phyloP scores from a whole-genome alignment of 2,113 vertebrate genomes.

The Lepisosteus oculatus region DNA sequence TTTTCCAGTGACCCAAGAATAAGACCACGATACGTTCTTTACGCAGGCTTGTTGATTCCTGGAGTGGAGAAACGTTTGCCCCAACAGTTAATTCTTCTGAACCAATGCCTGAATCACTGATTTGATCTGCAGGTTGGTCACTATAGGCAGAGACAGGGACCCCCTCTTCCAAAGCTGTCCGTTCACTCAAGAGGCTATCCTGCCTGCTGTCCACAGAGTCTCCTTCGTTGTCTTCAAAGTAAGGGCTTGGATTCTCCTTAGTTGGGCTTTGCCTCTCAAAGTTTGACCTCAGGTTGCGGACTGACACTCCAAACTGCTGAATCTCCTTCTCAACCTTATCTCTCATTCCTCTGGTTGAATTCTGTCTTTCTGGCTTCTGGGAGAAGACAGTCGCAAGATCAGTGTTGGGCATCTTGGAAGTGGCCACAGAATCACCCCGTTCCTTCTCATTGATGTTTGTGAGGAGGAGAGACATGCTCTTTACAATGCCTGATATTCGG shows the following conservation, averaged over 20 bases:
- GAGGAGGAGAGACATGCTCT: slow-evolving; percentile 83
- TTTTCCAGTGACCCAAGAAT: slow-evolving; percentile 92
- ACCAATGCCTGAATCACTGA: slow-evolving; percentile 69
- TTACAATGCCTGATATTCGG: slow-evolving; percentile 78
- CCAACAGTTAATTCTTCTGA: slow-evolving; percentile 58
- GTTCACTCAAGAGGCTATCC: background rate
- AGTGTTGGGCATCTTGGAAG: slow-evolving; percentile 66
- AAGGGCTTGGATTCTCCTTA: slow-evolving; percentile 7
- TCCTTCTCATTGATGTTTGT: slow-evolving; percentile 61
- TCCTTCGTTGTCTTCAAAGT: slow-evolving; percentile 7
- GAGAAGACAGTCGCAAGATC: slow-evolving; percentile 67
- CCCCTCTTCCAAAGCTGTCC: slow-evolving; percentile 15
- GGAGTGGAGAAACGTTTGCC: slow-evolving; percentile 34
- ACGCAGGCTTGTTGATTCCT: slow-evolving; percentile 70
- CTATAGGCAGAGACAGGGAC: background rate
- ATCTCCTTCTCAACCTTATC: slow-evolving; percentile 79
- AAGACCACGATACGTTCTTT: slow-evolving; percentile 87
- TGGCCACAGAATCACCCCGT: slow-evolving; percentile 25
- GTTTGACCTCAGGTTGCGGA: slow-evolving; percentile 74
- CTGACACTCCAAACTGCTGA: slow-evolving; percentile 83
- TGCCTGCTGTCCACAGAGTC: slow-evolving; percentile 5
- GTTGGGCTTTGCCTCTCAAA: slow-evolving; percentile 67
- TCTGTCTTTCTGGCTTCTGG: slow-evolving; percentile 44
- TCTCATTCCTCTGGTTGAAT: slow-evolving; percentile 43
- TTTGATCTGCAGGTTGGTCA: slow-evolving; percentile 37